A percentile compares a stretch with the other conserved stretches of the same genome.
Conservation (phyloP, 2,113 vertebrate species). For the Clupea harengus region DNA sequence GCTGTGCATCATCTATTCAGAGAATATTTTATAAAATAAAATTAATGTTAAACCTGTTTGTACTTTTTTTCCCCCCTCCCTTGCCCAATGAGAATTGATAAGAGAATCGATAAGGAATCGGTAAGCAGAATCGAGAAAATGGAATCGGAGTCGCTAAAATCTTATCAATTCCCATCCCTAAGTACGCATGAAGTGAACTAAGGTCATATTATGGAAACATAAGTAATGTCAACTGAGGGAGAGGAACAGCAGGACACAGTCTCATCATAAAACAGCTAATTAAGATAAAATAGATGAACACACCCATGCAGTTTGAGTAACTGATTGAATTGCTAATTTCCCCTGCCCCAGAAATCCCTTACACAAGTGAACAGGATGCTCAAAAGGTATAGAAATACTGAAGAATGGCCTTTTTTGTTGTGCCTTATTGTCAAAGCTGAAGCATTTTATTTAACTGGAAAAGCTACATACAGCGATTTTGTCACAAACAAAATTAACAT, state of each 20-base stretch:
- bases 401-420: background rate
- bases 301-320: background rate
- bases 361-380: background rate
- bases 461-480: background rate
- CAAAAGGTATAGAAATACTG: background rate
- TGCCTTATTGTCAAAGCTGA: background rate
- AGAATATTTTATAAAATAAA: no score
- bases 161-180: no score
- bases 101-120: no score
- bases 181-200: background rate
- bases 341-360: background rate
- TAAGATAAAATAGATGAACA: background rate
- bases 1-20: no score
- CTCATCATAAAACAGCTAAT: constrained; percentile 3
- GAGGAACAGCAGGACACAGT: background rate
- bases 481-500: no score
- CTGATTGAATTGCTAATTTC: background rate
- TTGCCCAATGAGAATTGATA: no score
- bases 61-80: no score
- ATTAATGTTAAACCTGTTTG: no score
- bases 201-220: background rate
- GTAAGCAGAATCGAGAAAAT: no score
- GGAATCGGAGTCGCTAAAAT: no score
- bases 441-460: background rate
- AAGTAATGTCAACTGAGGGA: background rate